A percentile compares a stretch with the other conserved stretches of the same genome.
Conservation (phyloP, 1,140 invertebrate species). For the fruit fly (Drosophila melanogaster) region Release_6_plus_ISO1_MT NT_033779.5:891001-891500, state of each 20-base stretch:
- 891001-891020: too few species aligned
- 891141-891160: constrained; percentile 1
- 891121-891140: neutral
- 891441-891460: constrained; percentile 82
- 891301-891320: constrained; percentile 3
- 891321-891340: constrained; percentile 23
- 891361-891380: constrained; percentile 66
- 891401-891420: constrained; percentile 72
- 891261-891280: too few species aligned
- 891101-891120: constrained; percentile 44
- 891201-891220: neutral
- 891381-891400: constrained; percentile 62
- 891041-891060: constrained; percentile 73
- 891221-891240: too few species aligned
- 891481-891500: constrained; percentile 72
- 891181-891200: neutral
- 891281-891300: neutral
- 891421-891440: constrained; percentile 76
- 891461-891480: constrained; percentile 44
- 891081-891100: constrained; percentile 47
- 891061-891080: constrained; percentile 52
- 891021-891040: neutral
- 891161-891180: constrained; percentile 8
- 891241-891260: neutral
- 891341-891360: constrained; percentile 4